Evolutionary conservation across 2,797 vertebrate species (phyloP).

Genomic region (Tapera naevia): DNA sequence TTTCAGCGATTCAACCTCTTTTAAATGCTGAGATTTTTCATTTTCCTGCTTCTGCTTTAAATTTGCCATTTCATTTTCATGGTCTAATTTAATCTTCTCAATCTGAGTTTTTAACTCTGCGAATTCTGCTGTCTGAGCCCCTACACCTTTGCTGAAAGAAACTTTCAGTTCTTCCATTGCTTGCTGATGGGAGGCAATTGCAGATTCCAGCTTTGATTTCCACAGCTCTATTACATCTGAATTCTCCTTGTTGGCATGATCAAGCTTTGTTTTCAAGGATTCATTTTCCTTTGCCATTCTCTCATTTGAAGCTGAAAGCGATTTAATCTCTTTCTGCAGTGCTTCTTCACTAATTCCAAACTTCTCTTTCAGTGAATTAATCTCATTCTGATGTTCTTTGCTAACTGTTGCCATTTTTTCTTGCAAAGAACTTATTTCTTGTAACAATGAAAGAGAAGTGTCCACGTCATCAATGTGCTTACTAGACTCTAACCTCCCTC

Average conservation of each 20-base stretch:
- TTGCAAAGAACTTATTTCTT: constrained; percentile 87
- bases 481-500: constrained; percentile 83
- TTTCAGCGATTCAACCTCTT: constrained; percentile 80
- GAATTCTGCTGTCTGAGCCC: constrained; percentile 81
- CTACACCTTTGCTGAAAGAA: constrained; percentile 86
- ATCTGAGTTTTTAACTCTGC: constrained; percentile 85
- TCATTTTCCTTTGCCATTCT: constrained; percentile 87
- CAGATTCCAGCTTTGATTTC: constrained; percentile 87
- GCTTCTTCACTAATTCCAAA: constrained; percentile 80
- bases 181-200: constrained; percentile 86
- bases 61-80: constrained; percentile 80
- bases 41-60: constrained; percentile 76
- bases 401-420: constrained; percentile 82
- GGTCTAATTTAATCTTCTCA: constrained; percentile 84
- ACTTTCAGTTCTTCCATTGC: constrained; percentile 88
- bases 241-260: constrained; percentile 88
- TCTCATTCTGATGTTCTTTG: constrained; percentile 80
- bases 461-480: constrained; percentile 78
- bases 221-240: constrained; percentile 82
- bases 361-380: constrained; percentile 78
- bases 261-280: constrained; percentile 83
- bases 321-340: constrained; percentile 79
- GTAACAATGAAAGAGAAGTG: constrained; percentile 82
- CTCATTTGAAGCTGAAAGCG: constrained; percentile 80
- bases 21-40: constrained; percentile 67